phyloP scores from a whole-genome alignment of 2,888 invertebrate genomes.

The Pterobdella sp. region DNA sequence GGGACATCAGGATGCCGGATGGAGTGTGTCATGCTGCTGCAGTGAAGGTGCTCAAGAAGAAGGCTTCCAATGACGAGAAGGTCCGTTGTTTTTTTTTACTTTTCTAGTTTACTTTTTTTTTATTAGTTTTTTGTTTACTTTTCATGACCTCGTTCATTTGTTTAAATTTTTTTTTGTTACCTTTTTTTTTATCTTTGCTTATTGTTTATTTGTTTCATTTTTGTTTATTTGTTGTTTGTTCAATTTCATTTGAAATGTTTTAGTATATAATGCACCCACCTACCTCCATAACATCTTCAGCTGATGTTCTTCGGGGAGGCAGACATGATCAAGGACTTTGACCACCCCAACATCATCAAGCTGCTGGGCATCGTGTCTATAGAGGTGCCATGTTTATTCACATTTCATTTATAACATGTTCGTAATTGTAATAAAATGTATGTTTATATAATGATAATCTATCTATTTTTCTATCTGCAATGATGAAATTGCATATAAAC shows the following conservation, averaged over 20 bases:
- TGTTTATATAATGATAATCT: not conserved
- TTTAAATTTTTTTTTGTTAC: not conserved
- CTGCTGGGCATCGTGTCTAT: conserved; percentile 79
- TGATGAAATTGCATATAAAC: not conserved
- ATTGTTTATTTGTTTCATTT: not conserved
- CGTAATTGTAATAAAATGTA: not conserved
- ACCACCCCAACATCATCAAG: conserved; percentile 77
- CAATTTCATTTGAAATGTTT: no score
- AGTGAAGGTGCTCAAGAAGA: conserved; percentile 3
- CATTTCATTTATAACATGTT: no score
- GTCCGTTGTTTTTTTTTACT: not conserved
- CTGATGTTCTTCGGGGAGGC: conserved; percentile 84
- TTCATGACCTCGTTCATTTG: not conserved
- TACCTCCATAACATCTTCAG: conserved; percentile 36
- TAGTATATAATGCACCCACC: no score
- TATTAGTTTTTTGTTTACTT: not conserved
- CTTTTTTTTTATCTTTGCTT: not conserved
- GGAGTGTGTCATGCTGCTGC: not conserved
- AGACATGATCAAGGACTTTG: conserved; percentile 85
- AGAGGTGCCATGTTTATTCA: no score
- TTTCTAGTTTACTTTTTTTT: not conserved
- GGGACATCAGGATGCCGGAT: not conserved
- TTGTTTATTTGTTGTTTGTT: not conserved
- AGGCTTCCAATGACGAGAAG: not conserved
- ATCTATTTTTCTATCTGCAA: not conserved